Conservation (phyloP, 2,113 vertebrate species). For the Triplophysa siluroides region DNA sequence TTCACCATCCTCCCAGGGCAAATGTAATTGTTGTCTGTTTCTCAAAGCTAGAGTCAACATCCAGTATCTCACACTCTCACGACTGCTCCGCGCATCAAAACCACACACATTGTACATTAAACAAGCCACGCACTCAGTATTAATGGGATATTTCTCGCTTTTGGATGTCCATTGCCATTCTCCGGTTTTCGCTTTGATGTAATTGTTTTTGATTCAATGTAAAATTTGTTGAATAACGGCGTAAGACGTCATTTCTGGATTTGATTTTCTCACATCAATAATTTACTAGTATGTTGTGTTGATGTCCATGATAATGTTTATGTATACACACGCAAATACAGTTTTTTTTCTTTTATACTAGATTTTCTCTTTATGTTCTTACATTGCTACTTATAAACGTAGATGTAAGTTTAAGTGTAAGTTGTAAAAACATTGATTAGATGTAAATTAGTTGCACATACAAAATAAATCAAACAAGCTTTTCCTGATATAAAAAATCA, state of each 20-base stretch:
- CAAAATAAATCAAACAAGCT: neutral
- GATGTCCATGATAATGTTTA: neutral
- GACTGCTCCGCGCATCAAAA: slow-evolving; percentile 26
- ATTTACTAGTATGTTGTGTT: neutral
- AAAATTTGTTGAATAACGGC: no score
- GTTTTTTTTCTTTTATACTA: no score
- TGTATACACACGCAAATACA: no score
- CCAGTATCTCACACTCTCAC: slow-evolving; percentile 52
- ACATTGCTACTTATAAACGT: neutral
- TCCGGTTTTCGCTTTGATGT: no score
- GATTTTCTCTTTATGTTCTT: neutral
- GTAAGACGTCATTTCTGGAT: neutral
- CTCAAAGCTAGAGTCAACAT: slow-evolving; percentile 69
- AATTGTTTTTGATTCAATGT: no score
- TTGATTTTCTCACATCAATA: neutral
- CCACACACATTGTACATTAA: slow-evolving; percentile 38
- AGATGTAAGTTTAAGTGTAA: no score
- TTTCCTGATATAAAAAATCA: slow-evolving; percentile 3
- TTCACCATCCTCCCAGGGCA: slow-evolving; percentile 77
- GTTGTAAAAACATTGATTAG: no score
- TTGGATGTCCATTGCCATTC: no score
- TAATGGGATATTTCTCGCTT: neutral
- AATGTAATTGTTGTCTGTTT: slow-evolving; percentile 79
- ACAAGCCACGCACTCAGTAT: neutral
- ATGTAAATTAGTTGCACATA: neutral